These are phyloP conservation scores for Aspidoscelis tigris DNA, from an alignment of 2,113 vertebrate species.

Conservation along the genomic window DNA sequence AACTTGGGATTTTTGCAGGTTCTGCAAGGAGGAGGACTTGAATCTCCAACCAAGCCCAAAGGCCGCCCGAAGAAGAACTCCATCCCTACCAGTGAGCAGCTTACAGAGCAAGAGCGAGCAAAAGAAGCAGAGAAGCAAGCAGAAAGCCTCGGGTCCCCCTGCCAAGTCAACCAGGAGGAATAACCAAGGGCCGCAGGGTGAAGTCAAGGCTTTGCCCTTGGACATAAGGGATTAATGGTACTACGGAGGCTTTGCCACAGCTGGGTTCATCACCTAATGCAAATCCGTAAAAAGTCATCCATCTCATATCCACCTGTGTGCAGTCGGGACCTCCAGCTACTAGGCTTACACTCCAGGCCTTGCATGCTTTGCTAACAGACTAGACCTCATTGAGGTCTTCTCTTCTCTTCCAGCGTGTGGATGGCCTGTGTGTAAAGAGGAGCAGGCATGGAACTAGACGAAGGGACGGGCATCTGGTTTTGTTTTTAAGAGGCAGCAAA, in stretches of 20 bases:
- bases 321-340: not conserved
- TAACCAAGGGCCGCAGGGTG: conserved; percentile 54
- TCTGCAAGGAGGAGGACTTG: conserved; percentile 93
- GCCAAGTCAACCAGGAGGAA: conserved; percentile 84
- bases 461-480: not conserved
- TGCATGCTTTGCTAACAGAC: not conserved
- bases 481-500: conserved; percentile 6
- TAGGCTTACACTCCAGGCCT: not conserved
- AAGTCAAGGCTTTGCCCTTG: not conserved
- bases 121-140: conserved; percentile 81
- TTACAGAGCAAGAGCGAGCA: conserved; percentile 90
- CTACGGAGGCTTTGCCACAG: not conserved
- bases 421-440: conserved; percentile 19
- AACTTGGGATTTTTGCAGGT: conserved; percentile 77
- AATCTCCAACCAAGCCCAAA: conserved; percentile 97
- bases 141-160: conserved; percentile 78
- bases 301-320: not conserved
- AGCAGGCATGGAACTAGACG: not conserved
- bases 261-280: not conserved
- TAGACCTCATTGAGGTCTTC: not conserved
- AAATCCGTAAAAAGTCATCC: not conserved
- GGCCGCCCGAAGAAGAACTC: conserved; percentile 98
- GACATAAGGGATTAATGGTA: not conserved
- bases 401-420: conserved; percentile 19
- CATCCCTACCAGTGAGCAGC: conserved; percentile 94